A percentile compares a stretch with the other conserved stretches of the same genome.
These are phyloP conservation scores for Cephus spinipes DNA, from an alignment of 2,888 invertebrate genomes.

Conservation along the genomic window DNA sequence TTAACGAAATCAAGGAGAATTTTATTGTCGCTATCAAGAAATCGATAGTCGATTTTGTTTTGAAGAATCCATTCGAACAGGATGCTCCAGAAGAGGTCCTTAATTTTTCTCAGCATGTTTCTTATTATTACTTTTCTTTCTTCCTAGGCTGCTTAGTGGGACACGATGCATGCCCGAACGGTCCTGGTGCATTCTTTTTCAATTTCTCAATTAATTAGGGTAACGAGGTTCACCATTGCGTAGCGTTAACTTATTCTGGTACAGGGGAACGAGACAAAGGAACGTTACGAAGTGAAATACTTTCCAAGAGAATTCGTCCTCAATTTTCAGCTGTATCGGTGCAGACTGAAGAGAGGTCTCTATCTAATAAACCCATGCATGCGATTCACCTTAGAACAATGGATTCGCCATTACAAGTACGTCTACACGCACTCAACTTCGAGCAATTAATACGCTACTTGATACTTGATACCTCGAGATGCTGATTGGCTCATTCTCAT, in stretches of 20 bases:
- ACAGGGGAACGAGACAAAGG: not conserved
- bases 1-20: conserved; percentile 86
- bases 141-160: no score
- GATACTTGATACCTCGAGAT: not conserved
- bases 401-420: conserved; percentile 82
- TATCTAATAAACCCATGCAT: conserved; percentile 87
- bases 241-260: not conserved
- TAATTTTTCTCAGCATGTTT: not conserved
- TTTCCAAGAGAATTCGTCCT: not conserved
- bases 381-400: conserved; percentile 81
- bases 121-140: not conserved
- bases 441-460: not conserved
- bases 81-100: conserved; percentile 12
- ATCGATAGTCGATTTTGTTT: conserved; percentile 90
- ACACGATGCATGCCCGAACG: no score
- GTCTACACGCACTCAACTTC: not conserved
- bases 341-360: conserved; percentile 69
- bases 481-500: conserved; percentile 1
- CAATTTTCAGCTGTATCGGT: not conserved
- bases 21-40: conserved; percentile 91
- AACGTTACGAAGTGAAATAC: not conserved
- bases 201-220: not conserved
- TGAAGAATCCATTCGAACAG: conserved; percentile 76
- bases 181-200: not conserved
- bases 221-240: not conserved